Evolutionary conservation across 1,140 invertebrate genomes (phyloP).

Genomic region (Drosophila pectinifera): DNA sequence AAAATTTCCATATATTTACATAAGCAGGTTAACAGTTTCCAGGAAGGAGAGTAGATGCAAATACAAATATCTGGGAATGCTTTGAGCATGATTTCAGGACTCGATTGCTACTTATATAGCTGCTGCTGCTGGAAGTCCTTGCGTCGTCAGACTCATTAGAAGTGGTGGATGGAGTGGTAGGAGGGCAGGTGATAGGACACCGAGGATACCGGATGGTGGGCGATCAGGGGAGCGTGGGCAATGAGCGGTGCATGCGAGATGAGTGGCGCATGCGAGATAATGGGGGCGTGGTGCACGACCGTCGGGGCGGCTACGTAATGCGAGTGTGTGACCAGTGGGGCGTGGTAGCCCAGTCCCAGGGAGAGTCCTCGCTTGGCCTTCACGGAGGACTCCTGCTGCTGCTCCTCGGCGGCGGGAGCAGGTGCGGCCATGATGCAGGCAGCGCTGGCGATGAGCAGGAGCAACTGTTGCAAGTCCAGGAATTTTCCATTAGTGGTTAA

Average conservation of each 20-base stretch:
- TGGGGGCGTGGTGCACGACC: conserved; percentile 70
- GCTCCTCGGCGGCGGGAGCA: conserved; percentile 56
- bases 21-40: conserved; percentile 4
- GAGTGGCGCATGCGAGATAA: conserved; percentile 74
- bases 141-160: conserved; percentile 21
- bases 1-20: conserved; percentile 31
- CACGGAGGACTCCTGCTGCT: conserved; percentile 54
- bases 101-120: conserved; percentile 4
- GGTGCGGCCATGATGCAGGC: conserved; percentile 71
- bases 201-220: conserved; percentile 58
- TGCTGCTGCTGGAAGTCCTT: conserved; percentile 11
- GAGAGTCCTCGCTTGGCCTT: conserved; percentile 75
- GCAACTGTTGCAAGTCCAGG: conserved; percentile 45
- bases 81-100: conserved; percentile 1
- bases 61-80: neutral
- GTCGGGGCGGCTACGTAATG: conserved; percentile 70
- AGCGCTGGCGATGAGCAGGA: conserved; percentile 61
- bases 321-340: conserved; percentile 72
- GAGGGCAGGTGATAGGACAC: conserved; percentile 73
- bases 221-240: conserved; percentile 61
- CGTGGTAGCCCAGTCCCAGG: conserved; percentile 74
- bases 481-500: conserved; percentile 50
- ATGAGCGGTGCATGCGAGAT: conserved; percentile 67
- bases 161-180: conserved; percentile 76
- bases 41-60: conserved; percentile 2